Conservation (phyloP, 1,140 invertebrate species). For the Calosoma granatense region DNA sequence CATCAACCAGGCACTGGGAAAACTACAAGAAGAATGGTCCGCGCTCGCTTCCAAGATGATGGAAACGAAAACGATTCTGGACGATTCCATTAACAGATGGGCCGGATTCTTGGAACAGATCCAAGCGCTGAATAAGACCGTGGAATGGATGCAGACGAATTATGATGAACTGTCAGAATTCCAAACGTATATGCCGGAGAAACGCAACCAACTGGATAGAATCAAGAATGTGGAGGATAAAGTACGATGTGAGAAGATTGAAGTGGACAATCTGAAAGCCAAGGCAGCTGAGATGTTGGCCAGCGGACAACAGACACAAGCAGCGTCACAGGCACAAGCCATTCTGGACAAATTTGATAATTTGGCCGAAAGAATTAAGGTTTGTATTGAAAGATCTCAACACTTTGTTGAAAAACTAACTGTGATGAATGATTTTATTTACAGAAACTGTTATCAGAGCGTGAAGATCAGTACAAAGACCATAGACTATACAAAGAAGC, state of each 20-base stretch:
- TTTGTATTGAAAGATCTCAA: conserved; percentile 23
- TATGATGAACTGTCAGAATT: conserved; percentile 62
- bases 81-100: conserved; percentile 85
- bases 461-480: conserved; percentile 79
- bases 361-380: conserved; percentile 58
- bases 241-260: conserved; percentile 81
- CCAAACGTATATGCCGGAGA: conserved; percentile 74
- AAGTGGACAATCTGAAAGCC: conserved; percentile 78
- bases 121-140: conserved; percentile 71
- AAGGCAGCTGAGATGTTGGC: conserved; percentile 82
- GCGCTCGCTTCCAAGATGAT: conserved; percentile 76
- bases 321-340: conserved; percentile 72
- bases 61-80: conserved; percentile 78
- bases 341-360: conserved; percentile 70
- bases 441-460: conserved; percentile 59
- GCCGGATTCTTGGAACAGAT: conserved; percentile 80
- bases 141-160: conserved; percentile 62
- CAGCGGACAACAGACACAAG: conserved; percentile 71
- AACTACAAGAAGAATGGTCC: conserved; percentile 86
- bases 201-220: conserved; percentile 72
- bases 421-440: conserved; percentile 18
- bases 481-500: conserved; percentile 82
- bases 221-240: conserved; percentile 82
- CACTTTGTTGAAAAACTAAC: conserved; percentile 5
- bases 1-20: conserved; percentile 73